Evolutionary conservation across 2,113 vertebrate genomes (phyloP), one percentile per base, ranked within the genome.

Genomic region (Laticauda laticaudata): DNA sequence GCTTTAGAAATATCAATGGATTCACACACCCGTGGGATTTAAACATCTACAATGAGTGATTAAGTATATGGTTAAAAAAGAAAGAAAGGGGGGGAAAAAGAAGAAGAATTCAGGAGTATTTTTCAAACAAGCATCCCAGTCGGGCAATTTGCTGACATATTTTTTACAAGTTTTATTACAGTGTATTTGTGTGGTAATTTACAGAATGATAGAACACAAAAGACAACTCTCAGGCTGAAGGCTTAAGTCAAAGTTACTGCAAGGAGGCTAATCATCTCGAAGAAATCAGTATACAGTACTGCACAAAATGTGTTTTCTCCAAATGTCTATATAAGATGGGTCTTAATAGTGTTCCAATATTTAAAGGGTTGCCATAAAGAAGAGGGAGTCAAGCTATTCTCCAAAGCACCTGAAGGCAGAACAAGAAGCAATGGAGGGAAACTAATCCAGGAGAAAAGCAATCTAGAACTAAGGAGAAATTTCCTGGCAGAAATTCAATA

Each of bases 1-100:
- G 55, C 3, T 56, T 29, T 21, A 92, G 93, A 95, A 94, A 64
- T 91, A 39, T 93, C 87, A 12, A 26, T 87, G 87, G 39, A 24
- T 92, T 87, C 45, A 53, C 29, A 87, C 11, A 8, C 23, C 86
- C 48, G 18, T 34, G 20, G 20, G 53, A 64, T 87, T 51, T 45
- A 92, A 92, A 92, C 57, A 88, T 54, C 48, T 54, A 45, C 29
- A 53, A 7, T n/a, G 64, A 53, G 57, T 54, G 53, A 92, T 88
- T 48, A 92, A 64, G 56, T 61, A 24, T 18, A 53, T 14, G 61
- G 61, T 64, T 64, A n/a, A n/a, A 69, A 69, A 69, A 5, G 61
- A n/a, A 29, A 69, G 29, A n/a, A n/a, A 4, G 3, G 48, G 48
- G 48, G 48, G 45, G 7, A 1, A 1, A 29, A 29, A 64, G 2